Evolutionary conservation across 2,888 invertebrate genomes (phyloP).

Genomic region (Nomada fucata): DNA sequence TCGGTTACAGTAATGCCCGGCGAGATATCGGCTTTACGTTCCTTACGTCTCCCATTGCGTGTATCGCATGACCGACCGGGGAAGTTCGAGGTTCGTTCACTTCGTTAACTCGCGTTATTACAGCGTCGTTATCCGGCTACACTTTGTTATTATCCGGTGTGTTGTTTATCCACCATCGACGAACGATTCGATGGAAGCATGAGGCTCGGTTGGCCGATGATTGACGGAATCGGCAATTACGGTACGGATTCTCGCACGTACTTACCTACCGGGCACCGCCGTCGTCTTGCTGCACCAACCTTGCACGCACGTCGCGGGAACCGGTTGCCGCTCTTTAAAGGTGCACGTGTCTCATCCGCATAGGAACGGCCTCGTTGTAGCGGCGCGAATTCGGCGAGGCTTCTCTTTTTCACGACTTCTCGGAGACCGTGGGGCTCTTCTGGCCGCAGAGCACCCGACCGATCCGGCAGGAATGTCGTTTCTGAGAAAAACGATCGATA

Average conservation of each 20-base stretch:
- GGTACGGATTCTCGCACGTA: conserved; percentile 68
- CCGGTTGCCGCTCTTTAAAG: conserved; percentile 75
- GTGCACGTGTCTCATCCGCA: conserved; percentile 70
- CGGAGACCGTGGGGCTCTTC: conserved; percentile 5
- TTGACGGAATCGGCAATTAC: conserved; percentile 73
- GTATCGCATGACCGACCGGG: conserved; percentile 55
- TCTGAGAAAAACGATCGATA: conserved; percentile 55
- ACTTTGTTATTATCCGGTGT: conserved; percentile 68
- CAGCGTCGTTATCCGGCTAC: conserved; percentile 63
- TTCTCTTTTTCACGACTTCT: conserved; percentile 53
- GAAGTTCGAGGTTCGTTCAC: conserved; percentile 58
- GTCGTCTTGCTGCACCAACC: conserved; percentile 44
- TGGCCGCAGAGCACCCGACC: conserved; percentile 6
- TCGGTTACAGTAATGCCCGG: conserved; percentile 62
- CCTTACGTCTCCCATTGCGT: conserved; percentile 19
- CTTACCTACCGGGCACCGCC: conserved; percentile 51
- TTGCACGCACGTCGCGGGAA: conserved; percentile 73
- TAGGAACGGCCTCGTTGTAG: conserved; percentile 62
- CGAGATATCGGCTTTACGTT: conserved; percentile 50
- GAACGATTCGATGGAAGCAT: conserved; percentile 48
- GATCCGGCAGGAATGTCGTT: conserved; percentile 56
- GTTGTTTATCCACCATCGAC: conserved; percentile 47
- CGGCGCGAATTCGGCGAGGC: conserved; percentile 48
- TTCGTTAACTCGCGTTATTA: conserved; percentile 68
- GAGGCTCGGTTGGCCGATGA: conserved; percentile 58